Evolutionary conservation across 1,140 invertebrate species (phyloP).

Genomic region (Asobara japonica): DNA sequence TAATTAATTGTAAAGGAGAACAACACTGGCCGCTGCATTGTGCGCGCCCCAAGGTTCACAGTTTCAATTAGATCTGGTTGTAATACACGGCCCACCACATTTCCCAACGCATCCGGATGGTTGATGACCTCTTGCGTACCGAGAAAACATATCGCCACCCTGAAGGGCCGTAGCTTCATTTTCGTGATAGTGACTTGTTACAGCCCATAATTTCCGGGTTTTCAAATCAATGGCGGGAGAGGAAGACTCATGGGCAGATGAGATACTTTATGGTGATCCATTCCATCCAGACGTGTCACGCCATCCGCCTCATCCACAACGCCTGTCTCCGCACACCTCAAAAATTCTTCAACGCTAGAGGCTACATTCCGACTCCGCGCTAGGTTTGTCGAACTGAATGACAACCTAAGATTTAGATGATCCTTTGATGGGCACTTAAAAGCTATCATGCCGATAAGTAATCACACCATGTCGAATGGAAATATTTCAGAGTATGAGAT

Average conservation of each 20-base stretch:
- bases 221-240: background rate
- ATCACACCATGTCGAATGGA: background rate
- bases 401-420: slow-evolving; percentile 8
- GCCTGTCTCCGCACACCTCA: background rate
- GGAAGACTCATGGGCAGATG: background rate
- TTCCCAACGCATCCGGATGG: background rate
- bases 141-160: slow-evolving; percentile 44
- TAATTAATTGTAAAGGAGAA: background rate
- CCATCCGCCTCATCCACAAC: background rate
- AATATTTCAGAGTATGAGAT: too few relatives aligned
- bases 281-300: slow-evolving; percentile 28
- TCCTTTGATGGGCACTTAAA: background rate
- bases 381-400: background rate
- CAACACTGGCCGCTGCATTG: background rate
- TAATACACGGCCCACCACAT: slow-evolving; percentile 37
- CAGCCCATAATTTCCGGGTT: slow-evolving; percentile 32
- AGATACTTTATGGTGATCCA: slow-evolving; percentile 28
- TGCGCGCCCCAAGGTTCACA: slow-evolving; percentile 35
- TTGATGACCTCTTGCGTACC: background rate
- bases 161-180: slow-evolving; percentile 48
- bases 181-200: slow-evolving; percentile 55
- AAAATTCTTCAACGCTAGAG: background rate
- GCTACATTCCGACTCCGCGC: background rate
- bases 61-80: slow-evolving; percentile 56
- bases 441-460: background rate